Conservation (phyloP, 2,797 vertebrate species). For the Arctocebus calabarensis region DNA sequence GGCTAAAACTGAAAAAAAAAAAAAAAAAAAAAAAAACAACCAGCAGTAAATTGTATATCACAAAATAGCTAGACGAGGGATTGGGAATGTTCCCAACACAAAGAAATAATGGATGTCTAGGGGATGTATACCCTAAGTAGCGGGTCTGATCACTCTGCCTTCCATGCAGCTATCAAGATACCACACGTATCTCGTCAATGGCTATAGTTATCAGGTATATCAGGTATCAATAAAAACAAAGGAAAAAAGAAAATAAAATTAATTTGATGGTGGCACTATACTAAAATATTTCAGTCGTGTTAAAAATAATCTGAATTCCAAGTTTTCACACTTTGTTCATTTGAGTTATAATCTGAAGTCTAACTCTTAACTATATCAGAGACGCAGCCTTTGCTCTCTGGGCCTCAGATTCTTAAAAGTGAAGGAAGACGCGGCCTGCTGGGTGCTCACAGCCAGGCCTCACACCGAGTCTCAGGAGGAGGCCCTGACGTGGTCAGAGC, state of each 20-base stretch:
- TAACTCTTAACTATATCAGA: neutral
- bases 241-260: neutral
- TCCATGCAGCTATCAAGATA: neutral
- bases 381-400: neutral
- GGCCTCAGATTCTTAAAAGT: neutral
- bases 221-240: neutral
- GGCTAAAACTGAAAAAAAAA: too few species aligned
- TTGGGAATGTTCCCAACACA: neutral
- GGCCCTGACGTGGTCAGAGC: neutral
- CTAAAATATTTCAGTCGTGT: neutral
- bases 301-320: neutral
- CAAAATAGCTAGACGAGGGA: neutral
- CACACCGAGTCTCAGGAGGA: neutral
- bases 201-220: neutral
- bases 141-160: neutral
- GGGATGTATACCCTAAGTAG: neutral
- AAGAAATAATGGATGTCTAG: neutral
- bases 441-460: neutral
- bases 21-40: too few species aligned
- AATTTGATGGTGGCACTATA: neutral
- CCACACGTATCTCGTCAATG: neutral
- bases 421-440: fast-evolving
- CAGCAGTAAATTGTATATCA: neutral
- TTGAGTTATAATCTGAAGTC: neutral
- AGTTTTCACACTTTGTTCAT: neutral